Conservation (phyloP, 2,888 invertebrate species). For the Dynastes tityus region DNA sequence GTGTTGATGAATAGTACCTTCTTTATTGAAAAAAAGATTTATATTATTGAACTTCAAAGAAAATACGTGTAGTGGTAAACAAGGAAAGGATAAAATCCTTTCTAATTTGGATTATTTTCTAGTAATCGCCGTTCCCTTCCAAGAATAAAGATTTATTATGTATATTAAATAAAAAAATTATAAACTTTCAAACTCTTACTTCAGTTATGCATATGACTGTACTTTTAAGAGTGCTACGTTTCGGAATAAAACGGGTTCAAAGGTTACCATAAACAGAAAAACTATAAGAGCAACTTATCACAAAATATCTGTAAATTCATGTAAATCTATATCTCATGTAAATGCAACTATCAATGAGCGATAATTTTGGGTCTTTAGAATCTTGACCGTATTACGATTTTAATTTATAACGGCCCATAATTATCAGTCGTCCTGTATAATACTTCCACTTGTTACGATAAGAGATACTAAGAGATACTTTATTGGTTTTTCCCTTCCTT, state of each 20-base stretch:
- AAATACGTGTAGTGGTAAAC: no score
- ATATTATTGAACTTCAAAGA: no score
- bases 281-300: slow-evolving; percentile 16
- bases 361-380: not conserved
- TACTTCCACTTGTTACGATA: slow-evolving; percentile 19
- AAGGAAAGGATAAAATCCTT: no score
- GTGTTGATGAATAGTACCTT: no score
- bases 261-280: slow-evolving; percentile 41
- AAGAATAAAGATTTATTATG: slow-evolving; percentile 2
- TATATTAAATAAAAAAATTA: slow-evolving; percentile 20
- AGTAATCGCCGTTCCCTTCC: not conserved
- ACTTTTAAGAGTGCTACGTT: slow-evolving; percentile 52
- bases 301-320: slow-evolving; percentile 30
- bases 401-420: not conserved
- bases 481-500: not conserved
- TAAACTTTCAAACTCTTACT: slow-evolving; percentile 27
- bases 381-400: not conserved
- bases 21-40: no score
- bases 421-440: not conserved
- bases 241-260: slow-evolving; percentile 56
- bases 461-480: slow-evolving; percentile 6
- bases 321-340: slow-evolving; percentile 17
- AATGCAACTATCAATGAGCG: not conserved
- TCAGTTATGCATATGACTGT: slow-evolving; percentile 42
- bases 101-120: not conserved